phyloP scores from a whole-genome alignment of 2,113 vertebrate genomes.

The Percina caprodes region DNA sequence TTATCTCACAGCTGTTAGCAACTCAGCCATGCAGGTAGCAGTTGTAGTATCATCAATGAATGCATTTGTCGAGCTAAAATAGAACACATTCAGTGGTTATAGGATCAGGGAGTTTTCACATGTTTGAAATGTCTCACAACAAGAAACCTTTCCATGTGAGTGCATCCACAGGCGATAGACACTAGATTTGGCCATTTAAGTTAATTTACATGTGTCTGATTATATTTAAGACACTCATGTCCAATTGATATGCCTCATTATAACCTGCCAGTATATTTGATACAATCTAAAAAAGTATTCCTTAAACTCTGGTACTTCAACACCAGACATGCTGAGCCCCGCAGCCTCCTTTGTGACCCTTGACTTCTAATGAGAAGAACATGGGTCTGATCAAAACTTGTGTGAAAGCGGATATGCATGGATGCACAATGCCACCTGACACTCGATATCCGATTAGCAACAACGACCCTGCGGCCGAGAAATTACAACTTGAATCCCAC shows the following conservation, averaged over 20 bases:
- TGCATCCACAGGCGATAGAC: neutral
- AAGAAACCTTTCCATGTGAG: neutral
- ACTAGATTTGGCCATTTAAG: neutral
- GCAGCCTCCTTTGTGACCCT: constrained; percentile 32
- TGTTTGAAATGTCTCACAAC: constrained; percentile 1
- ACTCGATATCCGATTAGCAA: constrained; percentile 47
- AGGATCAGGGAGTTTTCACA: neutral
- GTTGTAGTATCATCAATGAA: neutral
- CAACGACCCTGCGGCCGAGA: neutral
- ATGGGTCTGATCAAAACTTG: constrained; percentile 44
- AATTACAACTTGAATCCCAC: constrained; percentile 6
- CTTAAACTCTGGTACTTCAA: constrained; percentile 1
- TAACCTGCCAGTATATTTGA: neutral
- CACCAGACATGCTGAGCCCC: constrained; percentile 22
- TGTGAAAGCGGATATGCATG: constrained; percentile 48
- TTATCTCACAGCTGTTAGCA: neutral
- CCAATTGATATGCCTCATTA: neutral
- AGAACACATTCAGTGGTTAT: neutral
- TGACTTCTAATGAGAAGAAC: constrained; percentile 58
- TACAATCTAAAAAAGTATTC: constrained; percentile 16
- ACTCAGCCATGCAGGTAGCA: neutral
- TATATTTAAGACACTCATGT: neutral
- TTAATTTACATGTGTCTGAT: neutral
- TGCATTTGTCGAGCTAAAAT: neutral
- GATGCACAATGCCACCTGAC: constrained; percentile 19